These are phyloP conservation scores for Campoletis raptor DNA, from an alignment of 2,888 invertebrate genomes.

Conservation along the genomic window DNA sequence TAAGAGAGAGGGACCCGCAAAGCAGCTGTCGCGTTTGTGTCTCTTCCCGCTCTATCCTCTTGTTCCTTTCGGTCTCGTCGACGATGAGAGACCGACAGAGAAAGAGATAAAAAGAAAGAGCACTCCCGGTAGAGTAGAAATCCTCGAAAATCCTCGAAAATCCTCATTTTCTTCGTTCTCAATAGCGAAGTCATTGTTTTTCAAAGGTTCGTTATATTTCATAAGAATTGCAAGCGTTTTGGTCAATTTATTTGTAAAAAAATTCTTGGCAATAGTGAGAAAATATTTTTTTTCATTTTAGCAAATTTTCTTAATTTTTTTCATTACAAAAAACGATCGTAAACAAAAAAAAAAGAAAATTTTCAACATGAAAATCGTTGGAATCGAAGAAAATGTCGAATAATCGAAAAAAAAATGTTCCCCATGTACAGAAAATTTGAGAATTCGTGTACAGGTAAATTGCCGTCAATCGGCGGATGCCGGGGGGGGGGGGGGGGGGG, in stretches of 20 bases:
- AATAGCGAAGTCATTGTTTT: neutral
- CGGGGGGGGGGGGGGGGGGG: neutral
- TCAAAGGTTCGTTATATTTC: neutral
- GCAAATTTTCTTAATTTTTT: no score
- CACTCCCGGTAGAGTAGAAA: slow-evolving; percentile 1
- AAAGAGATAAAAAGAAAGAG: neutral
- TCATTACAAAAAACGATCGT: no score
- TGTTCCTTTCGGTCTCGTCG: slow-evolving; percentile 14
- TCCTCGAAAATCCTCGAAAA: neutral
- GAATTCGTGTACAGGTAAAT: neutral
- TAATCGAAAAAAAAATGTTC: neutral
- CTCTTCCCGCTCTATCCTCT: slow-evolving; percentile 48
- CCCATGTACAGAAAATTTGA: neutral
- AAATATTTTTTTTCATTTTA: no score
- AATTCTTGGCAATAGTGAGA: no score
- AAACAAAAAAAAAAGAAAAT: no score
- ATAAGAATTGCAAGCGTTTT: no score
- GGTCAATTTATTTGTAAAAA: no score
- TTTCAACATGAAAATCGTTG: no score
- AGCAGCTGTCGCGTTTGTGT: slow-evolving; percentile 61
- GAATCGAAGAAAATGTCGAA: neutral
- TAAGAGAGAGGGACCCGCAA: slow-evolving; percentile 41
- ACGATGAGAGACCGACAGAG: neutral
- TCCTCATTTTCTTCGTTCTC: neutral
- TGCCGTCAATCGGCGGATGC: neutral